phyloP scores from a whole-genome alignment of 2,797 vertebrate species.

The Acridotheres tristis region DNA sequence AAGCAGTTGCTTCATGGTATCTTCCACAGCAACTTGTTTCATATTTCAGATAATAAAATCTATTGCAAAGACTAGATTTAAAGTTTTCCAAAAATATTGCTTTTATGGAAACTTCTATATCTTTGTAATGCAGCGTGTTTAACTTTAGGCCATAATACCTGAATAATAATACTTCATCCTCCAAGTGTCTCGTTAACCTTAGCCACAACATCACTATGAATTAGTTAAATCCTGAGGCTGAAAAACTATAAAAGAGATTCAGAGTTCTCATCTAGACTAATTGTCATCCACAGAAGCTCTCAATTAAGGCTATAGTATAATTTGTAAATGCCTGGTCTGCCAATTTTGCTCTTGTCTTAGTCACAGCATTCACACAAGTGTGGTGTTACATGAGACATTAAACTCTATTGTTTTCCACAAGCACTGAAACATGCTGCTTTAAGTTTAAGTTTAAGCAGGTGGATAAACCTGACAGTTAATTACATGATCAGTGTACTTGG shows the following conservation, averaged over 20 bases:
- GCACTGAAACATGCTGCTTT: background rate
- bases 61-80: background rate
- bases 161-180: background rate
- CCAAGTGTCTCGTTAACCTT: background rate
- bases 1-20: background rate
- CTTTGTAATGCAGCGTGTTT: background rate
- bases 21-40: background rate
- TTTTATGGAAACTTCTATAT: background rate
- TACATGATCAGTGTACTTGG: background rate
- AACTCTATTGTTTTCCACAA: background rate
- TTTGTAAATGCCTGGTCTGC: background rate
- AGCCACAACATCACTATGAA: background rate
- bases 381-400: background rate
- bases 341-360: background rate
- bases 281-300: background rate
- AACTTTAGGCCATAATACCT: background rate
- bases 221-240: background rate
- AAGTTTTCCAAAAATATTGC: background rate
- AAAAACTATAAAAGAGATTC: background rate
- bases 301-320: background rate
- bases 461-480: background rate
- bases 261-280: background rate
- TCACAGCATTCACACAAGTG: background rate
- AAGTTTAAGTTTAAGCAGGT: background rate
- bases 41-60: background rate